Evolutionary conservation across 2,888 invertebrate genomes (phyloP).

Genomic region (Diarsia dahlii): DNA sequence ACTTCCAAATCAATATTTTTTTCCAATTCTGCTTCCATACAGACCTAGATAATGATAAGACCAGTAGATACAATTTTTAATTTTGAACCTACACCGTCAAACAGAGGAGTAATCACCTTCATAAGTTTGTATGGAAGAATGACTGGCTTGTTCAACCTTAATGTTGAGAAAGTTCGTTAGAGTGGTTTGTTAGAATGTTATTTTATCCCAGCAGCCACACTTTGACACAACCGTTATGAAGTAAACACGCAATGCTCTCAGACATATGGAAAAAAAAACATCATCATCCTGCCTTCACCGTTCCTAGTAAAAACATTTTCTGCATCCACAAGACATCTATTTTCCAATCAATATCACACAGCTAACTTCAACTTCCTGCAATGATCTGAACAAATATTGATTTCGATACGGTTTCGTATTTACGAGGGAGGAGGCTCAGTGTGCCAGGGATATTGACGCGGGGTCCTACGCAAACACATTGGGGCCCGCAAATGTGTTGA

Average conservation of each 20-base stretch:
- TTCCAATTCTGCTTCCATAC: too few relatives aligned
- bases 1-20: too few relatives aligned
- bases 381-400: conserved; percentile 46
- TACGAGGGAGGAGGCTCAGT: conserved; percentile 12
- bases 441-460: conserved; percentile 18
- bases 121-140: too few relatives aligned
- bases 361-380: conserved; percentile 21
- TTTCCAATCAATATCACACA: conserved; percentile 24
- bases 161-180: not conserved
- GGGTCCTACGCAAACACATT: conserved; percentile 54
- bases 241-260: not conserved
- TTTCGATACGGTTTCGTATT: conserved; percentile 21
- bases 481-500: conserved; percentile 44
- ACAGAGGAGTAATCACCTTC: too few relatives aligned
- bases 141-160: too few relatives aligned
- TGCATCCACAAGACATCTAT: not conserved
- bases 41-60: too few relatives aligned
- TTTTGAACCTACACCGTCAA: too few relatives aligned
- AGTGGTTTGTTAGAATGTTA: not conserved
- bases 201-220: not conserved
- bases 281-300: not conserved
- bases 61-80: too few relatives aligned
- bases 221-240: not conserved
- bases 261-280: too few relatives aligned
- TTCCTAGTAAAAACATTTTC: not conserved